Evolutionary conservation across 2,797 vertebrate genomes (phyloP).

Genomic region (Paramormyrops hopkinsi): DNA sequence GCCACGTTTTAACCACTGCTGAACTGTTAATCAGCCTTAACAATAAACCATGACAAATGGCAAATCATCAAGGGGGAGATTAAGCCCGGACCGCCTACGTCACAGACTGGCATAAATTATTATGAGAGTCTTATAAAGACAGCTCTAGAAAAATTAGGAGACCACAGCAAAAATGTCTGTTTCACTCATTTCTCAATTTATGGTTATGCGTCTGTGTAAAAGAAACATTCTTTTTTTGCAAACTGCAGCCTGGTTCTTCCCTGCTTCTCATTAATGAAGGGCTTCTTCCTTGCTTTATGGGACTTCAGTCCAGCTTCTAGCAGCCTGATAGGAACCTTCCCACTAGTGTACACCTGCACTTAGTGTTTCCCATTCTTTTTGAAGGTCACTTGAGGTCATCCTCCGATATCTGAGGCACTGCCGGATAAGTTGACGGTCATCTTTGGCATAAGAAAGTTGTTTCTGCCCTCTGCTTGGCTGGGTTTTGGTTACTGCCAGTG

Average conservation of each 20-base stretch:
- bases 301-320: not conserved
- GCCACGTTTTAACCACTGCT: not conserved
- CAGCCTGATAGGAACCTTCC: not conserved
- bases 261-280: not conserved
- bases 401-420: not conserved
- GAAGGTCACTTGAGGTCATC: not conserved
- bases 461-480: not conserved
- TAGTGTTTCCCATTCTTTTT: not conserved
- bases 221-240: not conserved
- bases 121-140: not conserved
- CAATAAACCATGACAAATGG: not conserved
- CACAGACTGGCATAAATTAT: not conserved
- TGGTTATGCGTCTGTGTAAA: not conserved
- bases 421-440: not conserved
- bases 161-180: not conserved
- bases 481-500: not conserved
- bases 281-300: not conserved
- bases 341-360: not conserved
- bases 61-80: conserved; percentile 31
- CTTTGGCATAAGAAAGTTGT: not conserved
- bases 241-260: not conserved
- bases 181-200: not conserved
- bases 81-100: conserved; percentile 29
- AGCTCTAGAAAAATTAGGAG: not conserved
- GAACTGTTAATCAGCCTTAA: not conserved